Percentiles rank a stretch among this genome's conserved stretches.
Conservation (phyloP, 1,140 invertebrate genomes). For the Rhopalosiphum maidis region DNA sequence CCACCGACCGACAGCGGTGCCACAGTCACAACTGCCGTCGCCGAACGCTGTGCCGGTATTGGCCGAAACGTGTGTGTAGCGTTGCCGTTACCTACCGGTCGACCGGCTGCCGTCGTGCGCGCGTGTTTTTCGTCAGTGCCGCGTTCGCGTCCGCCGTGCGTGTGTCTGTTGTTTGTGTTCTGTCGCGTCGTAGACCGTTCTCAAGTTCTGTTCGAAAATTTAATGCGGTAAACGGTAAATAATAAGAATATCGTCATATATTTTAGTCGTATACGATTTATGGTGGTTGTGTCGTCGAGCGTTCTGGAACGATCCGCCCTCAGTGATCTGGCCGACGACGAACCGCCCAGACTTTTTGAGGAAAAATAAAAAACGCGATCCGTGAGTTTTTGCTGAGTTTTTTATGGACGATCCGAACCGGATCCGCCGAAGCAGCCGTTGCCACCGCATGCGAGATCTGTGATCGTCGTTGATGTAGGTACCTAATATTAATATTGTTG, state of each 20-base stretch:
- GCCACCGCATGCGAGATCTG: background rate
- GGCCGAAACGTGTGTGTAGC: slow-evolving; percentile 43
- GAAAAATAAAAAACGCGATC: background rate
- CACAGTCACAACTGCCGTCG: background rate
- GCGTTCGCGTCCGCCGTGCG: background rate
- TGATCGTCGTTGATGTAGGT: background rate
- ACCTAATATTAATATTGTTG: background rate
- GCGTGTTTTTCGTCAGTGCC: background rate
- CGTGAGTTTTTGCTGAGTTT: background rate
- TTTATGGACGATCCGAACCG: background rate
- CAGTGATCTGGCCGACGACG: background rate
- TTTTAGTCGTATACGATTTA: background rate
- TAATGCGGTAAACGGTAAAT: background rate
- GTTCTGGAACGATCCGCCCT: background rate
- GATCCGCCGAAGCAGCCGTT: background rate
- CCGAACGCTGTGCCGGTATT: background rate
- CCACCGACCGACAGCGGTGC: background rate
- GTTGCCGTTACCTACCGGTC: slow-evolving; percentile 40
- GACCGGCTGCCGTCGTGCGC: background rate
- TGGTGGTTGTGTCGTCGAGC: background rate
- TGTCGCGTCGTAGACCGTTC: background rate
- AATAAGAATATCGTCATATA: background rate
- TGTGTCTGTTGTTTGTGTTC: background rate
- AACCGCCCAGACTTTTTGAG: background rate
- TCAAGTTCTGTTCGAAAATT: background rate